Conservation (phyloP, 2,797 vertebrate genomes). For the Semotilus atromaculatus region DNA sequence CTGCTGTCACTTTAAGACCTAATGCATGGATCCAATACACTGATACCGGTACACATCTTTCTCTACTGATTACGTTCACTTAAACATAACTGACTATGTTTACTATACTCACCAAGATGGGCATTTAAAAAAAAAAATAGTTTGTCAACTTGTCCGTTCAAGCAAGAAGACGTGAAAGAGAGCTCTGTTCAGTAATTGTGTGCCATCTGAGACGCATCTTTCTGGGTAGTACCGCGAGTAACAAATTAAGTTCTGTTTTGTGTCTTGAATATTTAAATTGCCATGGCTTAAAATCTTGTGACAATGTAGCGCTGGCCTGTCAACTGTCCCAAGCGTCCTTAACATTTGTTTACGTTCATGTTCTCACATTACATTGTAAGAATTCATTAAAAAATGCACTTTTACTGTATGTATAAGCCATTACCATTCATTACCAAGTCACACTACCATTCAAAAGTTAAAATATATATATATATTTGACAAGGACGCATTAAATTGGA, state of each 20-base stretch:
- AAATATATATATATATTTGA: too few relatives aligned
- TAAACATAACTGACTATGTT: background rate
- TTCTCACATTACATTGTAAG: background rate
- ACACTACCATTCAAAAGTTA: background rate
- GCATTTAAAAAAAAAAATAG: accelerated
- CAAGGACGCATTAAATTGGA: too few relatives aligned
- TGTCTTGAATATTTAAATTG: background rate
- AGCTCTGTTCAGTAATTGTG: too few relatives aligned
- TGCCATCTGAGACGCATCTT: too few relatives aligned
- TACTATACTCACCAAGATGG: background rate
- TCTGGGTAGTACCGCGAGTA: too few relatives aligned
- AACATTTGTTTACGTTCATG: too few relatives aligned
- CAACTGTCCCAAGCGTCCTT: too few relatives aligned
- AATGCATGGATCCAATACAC: background rate
- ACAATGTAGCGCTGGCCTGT: background rate
- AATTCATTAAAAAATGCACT: background rate
- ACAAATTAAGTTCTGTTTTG: too few relatives aligned
- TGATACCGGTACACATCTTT: background rate
- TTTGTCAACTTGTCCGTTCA: too few relatives aligned
- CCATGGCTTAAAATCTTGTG: background rate
- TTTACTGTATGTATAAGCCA: background rate
- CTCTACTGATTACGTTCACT: background rate
- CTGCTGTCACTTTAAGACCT: too few relatives aligned
- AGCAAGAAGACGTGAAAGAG: too few relatives aligned
- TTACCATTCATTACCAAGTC: too few relatives aligned